Evolutionary conservation across 2,797 vertebrate species (phyloP).

Genomic region (Ctenosaura bakeri): DNA sequence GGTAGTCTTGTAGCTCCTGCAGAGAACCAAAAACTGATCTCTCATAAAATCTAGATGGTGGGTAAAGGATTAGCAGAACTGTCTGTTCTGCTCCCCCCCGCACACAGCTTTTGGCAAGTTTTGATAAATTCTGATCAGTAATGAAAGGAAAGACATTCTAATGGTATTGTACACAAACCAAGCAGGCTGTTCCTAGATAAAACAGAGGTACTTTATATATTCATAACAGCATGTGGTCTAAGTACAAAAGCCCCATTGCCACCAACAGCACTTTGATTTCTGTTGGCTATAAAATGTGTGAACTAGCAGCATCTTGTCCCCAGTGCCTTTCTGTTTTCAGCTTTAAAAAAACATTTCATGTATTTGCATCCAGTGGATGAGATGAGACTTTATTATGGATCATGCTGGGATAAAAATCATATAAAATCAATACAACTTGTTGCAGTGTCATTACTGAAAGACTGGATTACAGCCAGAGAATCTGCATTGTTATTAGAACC

Average conservation of each 20-base stretch:
- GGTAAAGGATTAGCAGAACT: neutral
- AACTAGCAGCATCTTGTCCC: neutral
- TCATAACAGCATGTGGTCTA: neutral
- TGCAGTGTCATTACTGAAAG: neutral
- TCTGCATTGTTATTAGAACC: neutral
- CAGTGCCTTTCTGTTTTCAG: neutral
- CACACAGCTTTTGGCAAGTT: neutral
- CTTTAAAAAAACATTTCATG: neutral
- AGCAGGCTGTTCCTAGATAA: neutral
- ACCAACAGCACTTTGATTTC: neutral
- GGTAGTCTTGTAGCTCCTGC: neutral
- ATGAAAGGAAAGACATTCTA: neutral
- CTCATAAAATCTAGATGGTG: neutral
- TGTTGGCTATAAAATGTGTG: neutral
- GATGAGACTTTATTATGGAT: no score
- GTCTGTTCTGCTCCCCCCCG: neutral
- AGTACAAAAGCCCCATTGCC: neutral
- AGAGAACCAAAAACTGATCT: neutral
- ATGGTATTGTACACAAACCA: neutral
- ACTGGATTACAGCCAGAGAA: neutral
- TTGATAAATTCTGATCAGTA: neutral
- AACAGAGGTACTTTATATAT: neutral
- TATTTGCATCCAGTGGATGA: neutral
- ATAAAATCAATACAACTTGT: neutral
- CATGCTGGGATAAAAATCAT: conserved; percentile 3